phyloP scores from a whole-genome alignment of 1,140 invertebrate genomes.

The Drosophila insularis region DNA sequence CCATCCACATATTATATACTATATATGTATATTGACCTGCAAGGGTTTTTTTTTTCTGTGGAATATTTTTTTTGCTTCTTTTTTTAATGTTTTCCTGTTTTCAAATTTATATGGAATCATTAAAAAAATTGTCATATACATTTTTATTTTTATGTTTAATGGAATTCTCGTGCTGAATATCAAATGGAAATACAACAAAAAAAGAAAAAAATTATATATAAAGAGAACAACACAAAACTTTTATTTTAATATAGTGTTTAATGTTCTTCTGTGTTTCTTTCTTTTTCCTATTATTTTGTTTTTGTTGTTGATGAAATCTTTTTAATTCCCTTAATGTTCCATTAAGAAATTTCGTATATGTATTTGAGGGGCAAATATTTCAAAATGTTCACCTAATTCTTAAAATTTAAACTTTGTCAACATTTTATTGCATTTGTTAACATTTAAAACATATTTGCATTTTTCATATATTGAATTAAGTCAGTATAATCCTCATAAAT shows the following conservation, averaged over 20 bases:
- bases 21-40: constrained; percentile 13
- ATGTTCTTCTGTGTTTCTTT: constrained; percentile 18
- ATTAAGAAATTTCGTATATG: constrained; percentile 2
- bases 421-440: neutral
- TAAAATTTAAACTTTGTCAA: neutral
- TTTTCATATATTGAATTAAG: neutral
- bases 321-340: constrained; percentile 10
- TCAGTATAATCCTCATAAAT: too few species aligned
- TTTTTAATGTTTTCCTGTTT: constrained; percentile 22
- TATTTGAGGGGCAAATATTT: neutral
- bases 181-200: constrained; percentile 12
- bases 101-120: constrained; percentile 23
- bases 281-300: constrained; percentile 12
- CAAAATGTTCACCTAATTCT: neutral
- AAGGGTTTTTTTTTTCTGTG: constrained; percentile 18
- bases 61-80: constrained; percentile 6
- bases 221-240: constrained; percentile 1
- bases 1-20: neutral
- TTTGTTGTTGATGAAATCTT: neutral
- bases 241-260: constrained; percentile 55
- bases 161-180: constrained; percentile 52
- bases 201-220: neutral
- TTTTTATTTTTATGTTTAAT: constrained; percentile 31
- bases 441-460: neutral
- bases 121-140: constrained; percentile 9